These are phyloP conservation scores for Polyodon spathula DNA, from an alignment of 2,113 vertebrate genomes.

Conservation along the genomic window DNA sequence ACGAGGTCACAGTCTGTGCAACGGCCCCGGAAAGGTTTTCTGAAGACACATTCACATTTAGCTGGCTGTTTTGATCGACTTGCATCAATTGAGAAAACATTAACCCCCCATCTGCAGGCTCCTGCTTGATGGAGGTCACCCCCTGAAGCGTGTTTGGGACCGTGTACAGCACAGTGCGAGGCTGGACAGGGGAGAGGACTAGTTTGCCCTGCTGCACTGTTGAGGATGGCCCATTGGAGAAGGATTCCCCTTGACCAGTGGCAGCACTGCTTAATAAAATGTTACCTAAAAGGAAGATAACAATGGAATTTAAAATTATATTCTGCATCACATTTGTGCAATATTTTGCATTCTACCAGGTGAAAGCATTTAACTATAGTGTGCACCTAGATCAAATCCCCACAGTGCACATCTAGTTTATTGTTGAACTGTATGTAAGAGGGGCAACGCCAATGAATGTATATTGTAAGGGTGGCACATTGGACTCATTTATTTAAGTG, in stretches of 20 bases:
- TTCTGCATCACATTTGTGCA: no score
- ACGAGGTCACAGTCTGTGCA: constrained; percentile 53
- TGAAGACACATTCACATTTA: constrained; percentile 62
- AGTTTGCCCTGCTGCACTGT: constrained; percentile 63
- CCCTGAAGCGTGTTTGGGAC: constrained; percentile 68
- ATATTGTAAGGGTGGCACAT: no score
- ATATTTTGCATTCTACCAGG: no score
- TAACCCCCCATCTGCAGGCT: constrained; percentile 72
- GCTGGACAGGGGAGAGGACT: constrained; percentile 71
- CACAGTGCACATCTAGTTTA: no score
- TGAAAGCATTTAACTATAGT: no score
- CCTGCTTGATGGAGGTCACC: constrained; percentile 79
- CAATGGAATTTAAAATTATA: constrained; percentile 3
- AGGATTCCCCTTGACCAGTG: constrained; percentile 58
- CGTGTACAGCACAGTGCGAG: constrained; percentile 80
- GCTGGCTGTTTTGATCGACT: constrained; percentile 70
- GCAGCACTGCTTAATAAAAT: constrained; percentile 70
- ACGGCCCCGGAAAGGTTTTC: constrained; percentile 48
- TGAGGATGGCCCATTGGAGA: constrained; percentile 52
- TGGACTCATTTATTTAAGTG: no score
- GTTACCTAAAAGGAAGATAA: constrained; percentile 58
- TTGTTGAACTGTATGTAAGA: no score
- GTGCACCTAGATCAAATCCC: no score
- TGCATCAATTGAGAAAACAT: constrained; percentile 83
- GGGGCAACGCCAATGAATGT: no score